Conservation (phyloP, 2,888 invertebrate species). For the Brachylomia viminalis region DNA sequence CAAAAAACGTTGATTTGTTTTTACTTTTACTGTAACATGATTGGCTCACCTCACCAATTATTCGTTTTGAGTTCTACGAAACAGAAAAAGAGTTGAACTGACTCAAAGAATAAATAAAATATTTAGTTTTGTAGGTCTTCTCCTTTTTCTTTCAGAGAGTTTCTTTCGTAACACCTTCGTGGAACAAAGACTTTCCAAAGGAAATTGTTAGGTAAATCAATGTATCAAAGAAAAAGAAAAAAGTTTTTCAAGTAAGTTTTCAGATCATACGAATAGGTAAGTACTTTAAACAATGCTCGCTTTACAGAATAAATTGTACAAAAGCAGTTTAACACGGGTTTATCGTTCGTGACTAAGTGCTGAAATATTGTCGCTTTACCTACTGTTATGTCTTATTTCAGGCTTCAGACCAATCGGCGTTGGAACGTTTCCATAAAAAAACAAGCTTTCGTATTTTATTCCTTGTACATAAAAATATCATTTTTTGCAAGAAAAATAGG, state of each 20-base stretch:
- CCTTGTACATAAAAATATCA: neutral
- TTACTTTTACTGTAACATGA: too few species aligned
- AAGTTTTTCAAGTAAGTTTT: neutral
- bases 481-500: neutral
- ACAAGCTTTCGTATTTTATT: neutral
- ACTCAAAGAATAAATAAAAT: neutral
- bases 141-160: neutral
- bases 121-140: neutral
- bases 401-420: neutral
- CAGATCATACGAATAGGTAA: neutral
- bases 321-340: constrained; percentile 70
- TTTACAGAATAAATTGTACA: constrained; percentile 70
- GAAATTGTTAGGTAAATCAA: neutral
- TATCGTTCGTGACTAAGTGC: constrained; percentile 82
- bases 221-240: neutral
- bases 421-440: neutral
- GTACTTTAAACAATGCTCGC: neutral
- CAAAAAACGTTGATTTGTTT: neutral
- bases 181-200: neutral
- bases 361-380: constrained; percentile 78
- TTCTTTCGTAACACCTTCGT: neutral
- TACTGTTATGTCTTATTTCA: constrained; percentile 54
- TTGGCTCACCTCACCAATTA: neutral
- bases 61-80: neutral
- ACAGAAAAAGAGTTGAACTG: neutral